Base-by-base conservation (phyloP, 2,888 invertebrate species). In the Rhabditoides inermis region DNA sequence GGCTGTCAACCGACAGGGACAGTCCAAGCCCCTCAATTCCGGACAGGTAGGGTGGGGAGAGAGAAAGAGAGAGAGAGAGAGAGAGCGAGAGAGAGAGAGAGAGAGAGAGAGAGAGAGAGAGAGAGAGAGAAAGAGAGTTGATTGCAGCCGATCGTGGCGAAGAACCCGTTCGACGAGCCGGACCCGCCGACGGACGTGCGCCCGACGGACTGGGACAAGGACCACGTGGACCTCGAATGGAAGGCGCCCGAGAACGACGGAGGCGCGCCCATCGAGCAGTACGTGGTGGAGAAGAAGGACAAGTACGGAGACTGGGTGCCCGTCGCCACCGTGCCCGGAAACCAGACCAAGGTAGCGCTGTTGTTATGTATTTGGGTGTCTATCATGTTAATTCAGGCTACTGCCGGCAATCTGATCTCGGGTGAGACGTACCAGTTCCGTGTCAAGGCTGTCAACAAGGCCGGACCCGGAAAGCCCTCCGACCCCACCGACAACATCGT, bases 211-310 rank as follows among this genome's bases (percentile, higher is more conserved):
- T 91, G 90, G 90, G 90, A 90, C 78, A 90, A 89, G 62, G 88
- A 91, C 78, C 90, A 88, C 76, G 91, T 94, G 75, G 90, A 90
- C 75, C 81, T 98, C 62, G 87, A 90, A 84, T 99, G 98, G 95
- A 84, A 88, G 7, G 85, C 90, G 50, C 95, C 98, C 0, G 88
- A 88, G 78, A 86, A 70, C 72, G 90, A 92, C 77, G 90, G 90
- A 18, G 91, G 91, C 20, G 85, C 90, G 26, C 89, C 90, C 0
- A 87, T 92, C 28, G 66, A 69, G 22, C 63, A 63, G 18, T 77
- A 77, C 60, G 62, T 77, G 27, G 72, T 77, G 37, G 77, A 77
- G 57, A 77, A 76, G 69, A 76, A 76, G 58, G 76, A 77, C 56
- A 71, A 68, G 40, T 73, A 67, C 51, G 76, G 76, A 26, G 69